phyloP scores from a whole-genome alignment of 2,797 vertebrate genomes.

The Pelobates cultripes region DNA sequence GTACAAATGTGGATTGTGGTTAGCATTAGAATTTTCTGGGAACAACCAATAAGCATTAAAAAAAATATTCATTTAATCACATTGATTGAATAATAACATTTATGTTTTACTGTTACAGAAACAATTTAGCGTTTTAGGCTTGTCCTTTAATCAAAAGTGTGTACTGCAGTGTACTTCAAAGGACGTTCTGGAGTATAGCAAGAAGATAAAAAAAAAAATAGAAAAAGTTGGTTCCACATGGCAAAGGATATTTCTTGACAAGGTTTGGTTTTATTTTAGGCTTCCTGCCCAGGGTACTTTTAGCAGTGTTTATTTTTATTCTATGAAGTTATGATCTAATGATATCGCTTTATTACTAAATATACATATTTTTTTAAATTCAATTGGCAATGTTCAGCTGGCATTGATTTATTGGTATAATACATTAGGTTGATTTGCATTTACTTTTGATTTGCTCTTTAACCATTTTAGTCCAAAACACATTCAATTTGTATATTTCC shows the following conservation, averaged over 20 bases:
- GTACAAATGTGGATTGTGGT: too few species aligned
- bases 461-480: neutral
- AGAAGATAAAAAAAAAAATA: slow-evolving; percentile 66
- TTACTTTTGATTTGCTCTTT: neutral
- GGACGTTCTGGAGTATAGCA: too few species aligned
- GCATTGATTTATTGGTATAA: neutral
- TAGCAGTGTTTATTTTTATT: slow-evolving; percentile 78
- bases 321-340: slow-evolving; percentile 37
- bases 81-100: too few species aligned
- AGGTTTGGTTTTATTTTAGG: slow-evolving; percentile 73
- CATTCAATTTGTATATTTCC: too few species aligned
- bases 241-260: slow-evolving; percentile 38
- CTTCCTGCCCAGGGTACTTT: slow-evolving; percentile 76
- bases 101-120: too few species aligned
- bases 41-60: too few species aligned
- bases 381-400: neutral
- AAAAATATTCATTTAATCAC: too few species aligned
- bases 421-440: neutral
- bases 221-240: slow-evolving; percentile 67
- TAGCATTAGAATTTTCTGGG: too few species aligned
- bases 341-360: slow-evolving; percentile 20
- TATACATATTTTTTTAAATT: neutral
- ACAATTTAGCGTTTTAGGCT: too few species aligned
- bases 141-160: too few species aligned
- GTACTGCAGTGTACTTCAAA: too few species aligned